Evolutionary conservation across 2,113 vertebrate species (phyloP), one percentile per base, ranked within the genome.

Genomic region (Coptodon rendalli): DNA sequence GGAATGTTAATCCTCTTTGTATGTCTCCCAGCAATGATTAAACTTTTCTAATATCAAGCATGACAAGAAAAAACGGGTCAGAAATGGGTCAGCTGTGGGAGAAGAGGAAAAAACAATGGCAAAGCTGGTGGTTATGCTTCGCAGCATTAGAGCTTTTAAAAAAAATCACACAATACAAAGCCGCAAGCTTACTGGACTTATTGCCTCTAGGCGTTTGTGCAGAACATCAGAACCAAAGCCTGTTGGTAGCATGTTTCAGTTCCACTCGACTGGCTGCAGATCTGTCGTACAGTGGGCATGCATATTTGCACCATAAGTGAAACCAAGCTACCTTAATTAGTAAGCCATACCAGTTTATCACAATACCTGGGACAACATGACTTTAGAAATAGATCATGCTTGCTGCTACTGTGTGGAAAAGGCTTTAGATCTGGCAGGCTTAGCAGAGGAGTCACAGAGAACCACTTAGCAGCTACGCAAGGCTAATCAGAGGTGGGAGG

Each of bases 1-100:
- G 94, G 95, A 96, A 97, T 96, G 94, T 96, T 96, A 96, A 96
- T 96, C 95, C 95, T 96, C 94, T 95, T 96, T 95, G 91, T 94
- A 90, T 91, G 92, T 95, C 94, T 95, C 93, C 90, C 90, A 91
- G 92, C 91, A 94, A 94, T 97, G 91, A 96, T 96, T 96, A 96
- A 95, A 95, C 92, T 93, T 95, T 95, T 96, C 91, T 94, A 95
- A 95, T 95, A 95, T 96, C 89, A 92, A 89, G 89, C 92, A 91
- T 92, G 93, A 95, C 91, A 87, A 95, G 95, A 93, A 95, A 90
- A 92, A 91, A 73, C 61, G 50, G 90, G 92, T 96, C 93, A 93
- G 57, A 92, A 94, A 84, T 82, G 90, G 91, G 93, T 94, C 95
- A 95, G 84, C 89, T 89, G 93, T 73, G 88, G 86, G 87, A 92